Evolutionary conservation across 2,797 vertebrate species (phyloP).

Genomic region (Todus mexicanus): DNA sequence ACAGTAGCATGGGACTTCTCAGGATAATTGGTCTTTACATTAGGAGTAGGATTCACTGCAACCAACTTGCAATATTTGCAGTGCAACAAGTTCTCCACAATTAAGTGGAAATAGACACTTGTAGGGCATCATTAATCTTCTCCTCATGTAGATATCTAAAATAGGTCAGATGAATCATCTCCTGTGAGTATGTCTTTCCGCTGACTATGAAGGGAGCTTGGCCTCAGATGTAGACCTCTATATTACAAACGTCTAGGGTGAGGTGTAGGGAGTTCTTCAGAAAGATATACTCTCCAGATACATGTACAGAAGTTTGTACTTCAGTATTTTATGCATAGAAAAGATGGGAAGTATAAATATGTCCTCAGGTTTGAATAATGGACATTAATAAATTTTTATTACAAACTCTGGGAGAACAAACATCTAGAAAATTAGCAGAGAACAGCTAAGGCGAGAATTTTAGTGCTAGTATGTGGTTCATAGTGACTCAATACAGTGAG

Average conservation of each 20-base stretch:
- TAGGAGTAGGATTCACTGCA: background rate
- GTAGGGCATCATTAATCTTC: background rate
- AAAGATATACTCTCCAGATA: background rate
- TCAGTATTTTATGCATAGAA: background rate
- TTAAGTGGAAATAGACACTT: background rate
- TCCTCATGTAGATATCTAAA: conserved; percentile 19
- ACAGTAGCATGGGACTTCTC: background rate
- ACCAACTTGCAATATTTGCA: background rate
- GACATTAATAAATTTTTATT: background rate
- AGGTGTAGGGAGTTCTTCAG: background rate
- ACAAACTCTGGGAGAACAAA: background rate
- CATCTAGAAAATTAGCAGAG: background rate
- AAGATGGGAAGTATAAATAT: background rate
- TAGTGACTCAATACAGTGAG: background rate
- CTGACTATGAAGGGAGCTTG: conserved; percentile 5
- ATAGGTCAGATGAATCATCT: conserved; percentile 50
- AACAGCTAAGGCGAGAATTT: background rate
- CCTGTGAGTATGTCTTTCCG: conserved; percentile 37
- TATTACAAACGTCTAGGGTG: background rate
- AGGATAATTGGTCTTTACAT: background rate
- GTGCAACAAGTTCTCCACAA: background rate
- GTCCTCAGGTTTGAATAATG: background rate
- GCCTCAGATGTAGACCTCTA: background rate
- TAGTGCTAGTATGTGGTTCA: background rate
- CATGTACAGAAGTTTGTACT: background rate